These are phyloP conservation scores for Drosophila conformis DNA, from an alignment of 2,888 invertebrate genomes.

Conservation along the genomic window DNA sequence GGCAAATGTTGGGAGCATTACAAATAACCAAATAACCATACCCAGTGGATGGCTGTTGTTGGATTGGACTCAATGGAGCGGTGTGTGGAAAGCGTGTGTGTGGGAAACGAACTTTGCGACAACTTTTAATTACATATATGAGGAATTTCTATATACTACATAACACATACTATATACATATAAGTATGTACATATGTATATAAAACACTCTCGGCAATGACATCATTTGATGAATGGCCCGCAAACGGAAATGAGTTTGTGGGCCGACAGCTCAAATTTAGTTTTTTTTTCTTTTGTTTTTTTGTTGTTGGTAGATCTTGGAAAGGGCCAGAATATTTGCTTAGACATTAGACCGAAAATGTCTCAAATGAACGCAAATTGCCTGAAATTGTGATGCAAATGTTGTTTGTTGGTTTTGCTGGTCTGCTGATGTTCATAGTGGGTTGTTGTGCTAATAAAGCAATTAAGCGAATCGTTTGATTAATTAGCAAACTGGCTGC, in stretches of 20 bases:
- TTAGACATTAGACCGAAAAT: conserved; percentile 45
- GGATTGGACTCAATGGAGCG: conserved; percentile 43
- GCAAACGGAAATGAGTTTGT: conserved; percentile 67
- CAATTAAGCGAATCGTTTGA: conserved; percentile 68
- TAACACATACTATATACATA: not conserved
- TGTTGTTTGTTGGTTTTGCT: conserved; percentile 24
- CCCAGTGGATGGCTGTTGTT: conserved; percentile 1
- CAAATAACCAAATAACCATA: conserved; percentile 44
- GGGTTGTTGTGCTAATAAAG: conserved; percentile 57
- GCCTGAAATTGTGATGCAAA: conserved; percentile 33
- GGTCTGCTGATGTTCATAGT: not conserved
- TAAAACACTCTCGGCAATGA: conserved; percentile 38
- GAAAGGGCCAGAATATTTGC: conserved; percentile 51
- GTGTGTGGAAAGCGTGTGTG: conserved; percentile 46
- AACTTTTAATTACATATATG: conserved; percentile 74
- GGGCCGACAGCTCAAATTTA: conserved; percentile 24
- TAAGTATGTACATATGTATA: not conserved
- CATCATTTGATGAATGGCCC: conserved; percentile 63
- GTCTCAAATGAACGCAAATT: conserved; percentile 13
- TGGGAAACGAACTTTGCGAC: conserved; percentile 65
- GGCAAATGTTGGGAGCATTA: conserved; percentile 24
- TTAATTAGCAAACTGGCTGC: conserved; percentile 56
- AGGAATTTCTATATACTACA: conserved; percentile 30
- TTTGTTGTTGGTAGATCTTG: conserved; percentile 9
- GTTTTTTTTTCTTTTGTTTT: conserved; percentile 3